Conservation (phyloP, 2,113 vertebrate genomes). For the Megaptera novaeangliae region DNA sequence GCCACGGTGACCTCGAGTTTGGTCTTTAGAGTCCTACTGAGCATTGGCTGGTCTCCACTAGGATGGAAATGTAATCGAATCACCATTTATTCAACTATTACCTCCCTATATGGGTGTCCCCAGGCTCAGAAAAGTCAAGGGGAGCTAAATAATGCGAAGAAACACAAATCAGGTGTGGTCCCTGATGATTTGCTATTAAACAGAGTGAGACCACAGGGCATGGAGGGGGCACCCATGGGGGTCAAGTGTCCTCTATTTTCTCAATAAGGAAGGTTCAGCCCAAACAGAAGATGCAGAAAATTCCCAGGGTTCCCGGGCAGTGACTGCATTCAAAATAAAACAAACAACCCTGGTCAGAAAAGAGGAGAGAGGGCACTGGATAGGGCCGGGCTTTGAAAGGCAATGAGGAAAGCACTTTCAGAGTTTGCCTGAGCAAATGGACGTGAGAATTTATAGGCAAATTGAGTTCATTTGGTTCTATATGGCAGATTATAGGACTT, state of each 20-base stretch:
- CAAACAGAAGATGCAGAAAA: background rate
- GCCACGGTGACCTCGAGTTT: background rate
- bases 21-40: background rate
- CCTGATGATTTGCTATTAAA: background rate
- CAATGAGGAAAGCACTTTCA: rapidly evolving
- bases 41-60: background rate
- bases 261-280: background rate
- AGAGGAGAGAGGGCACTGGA: background rate
- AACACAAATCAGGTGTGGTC: rapidly evolving
- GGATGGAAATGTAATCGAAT: rapidly evolving
- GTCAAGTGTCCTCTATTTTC: background rate
- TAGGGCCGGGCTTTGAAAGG: rapidly evolving
- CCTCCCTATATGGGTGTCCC: background rate
- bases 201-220: background rate
- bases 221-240: background rate
- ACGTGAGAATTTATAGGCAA: background rate
- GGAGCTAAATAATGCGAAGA: background rate
- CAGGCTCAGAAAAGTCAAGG: background rate
- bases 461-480: background rate
- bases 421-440: background rate
- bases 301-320: too few relatives aligned
- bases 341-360: background rate
- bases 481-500: background rate
- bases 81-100: too few relatives aligned
- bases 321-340: background rate